These are phyloP conservation scores for Nasonia longicornis DNA, from an alignment of 1,140 invertebrate genomes.

Conservation along the genomic window DNA sequence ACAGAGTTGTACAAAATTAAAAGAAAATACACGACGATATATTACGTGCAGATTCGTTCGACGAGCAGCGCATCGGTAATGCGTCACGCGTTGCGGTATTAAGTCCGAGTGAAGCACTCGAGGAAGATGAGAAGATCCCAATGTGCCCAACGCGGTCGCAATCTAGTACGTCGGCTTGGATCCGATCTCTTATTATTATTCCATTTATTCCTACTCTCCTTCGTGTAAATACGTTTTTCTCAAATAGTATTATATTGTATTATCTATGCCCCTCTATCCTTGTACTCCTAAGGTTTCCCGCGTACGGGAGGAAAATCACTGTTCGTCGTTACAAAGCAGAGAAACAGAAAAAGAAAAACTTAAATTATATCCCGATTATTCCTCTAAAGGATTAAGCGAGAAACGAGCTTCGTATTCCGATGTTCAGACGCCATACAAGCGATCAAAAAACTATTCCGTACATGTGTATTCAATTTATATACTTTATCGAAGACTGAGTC, in stretches of 20 bases:
- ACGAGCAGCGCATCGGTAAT: conserved; percentile 32
- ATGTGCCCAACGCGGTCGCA: conserved; percentile 55
- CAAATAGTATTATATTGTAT: conserved; percentile 40
- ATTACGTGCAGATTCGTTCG: conserved; percentile 38
- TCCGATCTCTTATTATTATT: conserved; percentile 40
- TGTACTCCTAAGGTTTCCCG: conserved; percentile 17
- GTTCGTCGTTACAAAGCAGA: conserved; percentile 32
- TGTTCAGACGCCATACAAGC: background rate
- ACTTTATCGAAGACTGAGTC: conserved; percentile 35
- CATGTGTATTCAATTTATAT: conserved; percentile 1
- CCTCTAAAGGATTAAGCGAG: background rate
- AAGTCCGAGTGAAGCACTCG: conserved; percentile 53
- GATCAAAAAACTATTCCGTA: background rate
- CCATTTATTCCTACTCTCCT: conserved; percentile 25
- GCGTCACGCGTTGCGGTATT: conserved; percentile 50
- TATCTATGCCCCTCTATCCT: background rate
- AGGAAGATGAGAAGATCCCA: conserved; percentile 52
- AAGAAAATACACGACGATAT: background rate
- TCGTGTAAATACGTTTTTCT: conserved; percentile 48
- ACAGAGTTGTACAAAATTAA: conserved; percentile 27
- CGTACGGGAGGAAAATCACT: conserved; percentile 36
- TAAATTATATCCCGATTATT: background rate
- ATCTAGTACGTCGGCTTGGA: conserved; percentile 68
- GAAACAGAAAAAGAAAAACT: background rate
- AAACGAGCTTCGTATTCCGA: background rate